A percentile compares a stretch with the other conserved stretches of the same genome.
Evolutionary conservation across 2,113 vertebrate species (phyloP).

Genomic region (Galbula dea): DNA sequence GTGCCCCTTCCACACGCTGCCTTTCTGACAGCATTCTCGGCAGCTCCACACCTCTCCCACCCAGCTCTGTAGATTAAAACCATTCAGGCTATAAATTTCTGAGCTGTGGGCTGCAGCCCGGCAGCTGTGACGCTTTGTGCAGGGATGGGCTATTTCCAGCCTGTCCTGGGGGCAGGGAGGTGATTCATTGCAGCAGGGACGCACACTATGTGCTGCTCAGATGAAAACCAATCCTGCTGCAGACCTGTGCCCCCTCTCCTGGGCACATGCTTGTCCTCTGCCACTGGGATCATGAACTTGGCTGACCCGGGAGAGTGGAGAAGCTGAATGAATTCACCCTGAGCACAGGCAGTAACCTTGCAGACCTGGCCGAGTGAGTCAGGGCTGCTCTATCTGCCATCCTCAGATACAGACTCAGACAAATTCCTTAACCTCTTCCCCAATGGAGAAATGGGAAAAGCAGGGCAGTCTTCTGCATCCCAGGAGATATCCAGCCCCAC

Average conservation of each 20-base stretch:
- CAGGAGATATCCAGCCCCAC: background rate
- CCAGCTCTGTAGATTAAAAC: background rate
- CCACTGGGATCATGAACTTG: background rate
- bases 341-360: background rate
- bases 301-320: background rate
- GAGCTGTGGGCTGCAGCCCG: background rate
- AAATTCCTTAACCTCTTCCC: background rate
- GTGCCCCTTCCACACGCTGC: background rate
- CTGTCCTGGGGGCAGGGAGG: background rate
- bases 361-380: fast-evolving
- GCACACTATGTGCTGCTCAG: constrained; percentile 60
- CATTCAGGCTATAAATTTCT: background rate
- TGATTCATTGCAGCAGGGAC: constrained; percentile 34
- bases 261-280: background rate
- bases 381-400: fast-evolving
- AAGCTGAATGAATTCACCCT: constrained; percentile 45
- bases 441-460: background rate
- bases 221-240: constrained; percentile 61
- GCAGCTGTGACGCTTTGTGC: background rate
- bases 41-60: background rate
- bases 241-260: background rate
- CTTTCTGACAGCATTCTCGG: background rate
- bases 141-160: constrained; percentile 68
- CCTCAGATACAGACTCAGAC: fast-evolving
- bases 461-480: background rate